These are phyloP conservation scores for Stegana nigrithorax DNA, from an alignment of 2,888 invertebrate genomes.

Conservation along the genomic window DNA sequence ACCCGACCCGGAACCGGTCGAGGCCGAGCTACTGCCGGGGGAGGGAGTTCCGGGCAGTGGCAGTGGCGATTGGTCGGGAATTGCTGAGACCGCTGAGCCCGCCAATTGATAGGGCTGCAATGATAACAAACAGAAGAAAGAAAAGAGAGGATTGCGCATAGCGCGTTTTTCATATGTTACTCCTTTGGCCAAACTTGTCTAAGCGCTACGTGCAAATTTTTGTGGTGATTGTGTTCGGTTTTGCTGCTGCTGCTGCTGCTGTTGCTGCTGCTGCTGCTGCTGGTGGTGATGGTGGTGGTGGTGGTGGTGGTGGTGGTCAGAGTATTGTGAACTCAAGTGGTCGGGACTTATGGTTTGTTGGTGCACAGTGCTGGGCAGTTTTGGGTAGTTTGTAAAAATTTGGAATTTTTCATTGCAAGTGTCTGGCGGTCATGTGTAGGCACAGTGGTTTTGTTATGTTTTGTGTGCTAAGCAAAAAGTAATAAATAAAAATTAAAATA, in stretches of 20 bases:
- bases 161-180: conserved; percentile 34
- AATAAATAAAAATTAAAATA: no score
- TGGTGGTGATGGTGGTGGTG: conserved; percentile 17
- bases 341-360: no score
- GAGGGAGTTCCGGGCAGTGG: conserved; percentile 82
- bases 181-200: conserved; percentile 13
- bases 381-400: background rate
- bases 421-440: no score
- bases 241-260: conserved; percentile 21
- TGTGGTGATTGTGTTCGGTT: conserved; percentile 28
- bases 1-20: conserved; percentile 82
- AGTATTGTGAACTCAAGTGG: no score
- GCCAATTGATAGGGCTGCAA: conserved; percentile 69
- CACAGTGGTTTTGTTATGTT: no score
- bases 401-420: no score
- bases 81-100: conserved; percentile 74
- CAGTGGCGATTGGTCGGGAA: conserved; percentile 73
- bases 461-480: no score
- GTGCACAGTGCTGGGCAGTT: background rate
- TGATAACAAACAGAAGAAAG: conserved; percentile 25
- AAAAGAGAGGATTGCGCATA: conserved; percentile 20
- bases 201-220: conserved; percentile 35
- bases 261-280: conserved; percentile 12
- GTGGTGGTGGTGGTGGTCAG: conserved; percentile 14
- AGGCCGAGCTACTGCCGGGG: conserved; percentile 87